Percentiles rank a stretch among this genome's conserved stretches.
Conservation (phyloP, 1,140 invertebrate species). For the Conus betulinus region DNA sequence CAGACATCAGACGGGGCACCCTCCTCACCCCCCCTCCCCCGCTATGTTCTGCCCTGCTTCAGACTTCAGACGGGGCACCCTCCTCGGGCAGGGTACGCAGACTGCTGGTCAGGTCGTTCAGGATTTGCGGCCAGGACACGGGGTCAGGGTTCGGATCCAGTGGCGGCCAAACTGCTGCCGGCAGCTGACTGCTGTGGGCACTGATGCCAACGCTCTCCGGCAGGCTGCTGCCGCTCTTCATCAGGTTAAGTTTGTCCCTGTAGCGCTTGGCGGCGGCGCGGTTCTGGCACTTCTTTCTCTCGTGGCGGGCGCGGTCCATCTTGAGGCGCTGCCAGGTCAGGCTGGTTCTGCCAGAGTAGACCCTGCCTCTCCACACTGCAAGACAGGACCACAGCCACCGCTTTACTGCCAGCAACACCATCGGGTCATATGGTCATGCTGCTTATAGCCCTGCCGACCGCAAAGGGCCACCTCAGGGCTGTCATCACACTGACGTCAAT, state of each 20-base stretch:
- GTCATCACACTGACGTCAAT: no score
- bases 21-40: no score
- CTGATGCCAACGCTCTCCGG: no score
- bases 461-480: no score
- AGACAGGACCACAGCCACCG: not conserved
- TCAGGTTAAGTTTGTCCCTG: not conserved
- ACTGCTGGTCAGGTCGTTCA: conserved; percentile 5
- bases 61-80: no score
- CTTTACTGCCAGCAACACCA: no score
- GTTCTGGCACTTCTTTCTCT: conserved; percentile 11
- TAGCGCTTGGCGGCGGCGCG: not conserved
- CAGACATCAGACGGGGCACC: no score
- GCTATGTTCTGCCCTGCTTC: no score
- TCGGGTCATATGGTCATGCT: no score
- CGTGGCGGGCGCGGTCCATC: conserved; percentile 3
- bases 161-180: not conserved
- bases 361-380: not conserved
- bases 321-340: conserved; percentile 2
- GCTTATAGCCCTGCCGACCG: no score
- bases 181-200: no score
- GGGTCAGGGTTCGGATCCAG: not conserved
- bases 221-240: not conserved
- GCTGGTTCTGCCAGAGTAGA: not conserved
- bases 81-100: not conserved
- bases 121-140: not conserved